Percentiles rank a stretch among this genome's conserved stretches.
These are phyloP conservation scores for Orestias chungarensis DNA, from an alignment of 2,797 vertebrate genomes.

Conservation along the genomic window DNA sequence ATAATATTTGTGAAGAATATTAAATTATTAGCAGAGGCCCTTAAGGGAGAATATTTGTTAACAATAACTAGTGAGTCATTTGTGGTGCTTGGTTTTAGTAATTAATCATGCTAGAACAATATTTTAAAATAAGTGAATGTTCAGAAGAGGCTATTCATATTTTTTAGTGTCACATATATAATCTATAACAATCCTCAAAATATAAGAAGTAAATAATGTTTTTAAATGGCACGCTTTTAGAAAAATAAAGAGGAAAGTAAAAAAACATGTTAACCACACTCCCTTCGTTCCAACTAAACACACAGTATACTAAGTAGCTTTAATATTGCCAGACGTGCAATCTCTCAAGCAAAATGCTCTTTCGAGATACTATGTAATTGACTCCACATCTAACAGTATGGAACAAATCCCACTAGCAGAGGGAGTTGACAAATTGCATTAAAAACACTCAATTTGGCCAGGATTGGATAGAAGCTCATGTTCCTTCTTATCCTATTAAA, in stretches of 20 bases:
- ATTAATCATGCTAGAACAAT: constrained; percentile 80
- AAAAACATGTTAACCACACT: constrained; percentile 63
- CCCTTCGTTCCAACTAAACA: constrained; percentile 71
- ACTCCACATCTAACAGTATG: constrained; percentile 88
- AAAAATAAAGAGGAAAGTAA: constrained; percentile 39
- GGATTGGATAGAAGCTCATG: constrained; percentile 86
- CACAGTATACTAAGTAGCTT: constrained; percentile 81
- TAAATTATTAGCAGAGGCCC: constrained; percentile 84
- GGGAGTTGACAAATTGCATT: constrained; percentile 88
- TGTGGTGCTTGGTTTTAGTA: constrained; percentile 74
- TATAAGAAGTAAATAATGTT: constrained; percentile 29
- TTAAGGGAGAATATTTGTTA: constrained; percentile 84
- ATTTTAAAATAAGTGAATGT: constrained; percentile 75
- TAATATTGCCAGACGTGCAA: constrained; percentile 84
- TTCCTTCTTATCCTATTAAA: constrained; percentile 87
- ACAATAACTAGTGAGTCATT: constrained; percentile 80
- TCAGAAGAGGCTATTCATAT: constrained; percentile 35
- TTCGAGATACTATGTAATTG: constrained; percentile 86
- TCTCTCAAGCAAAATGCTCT: constrained; percentile 84
- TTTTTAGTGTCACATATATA: constrained; percentile 35
- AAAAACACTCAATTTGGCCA: constrained; percentile 86
- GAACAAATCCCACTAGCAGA: constrained; percentile 87
- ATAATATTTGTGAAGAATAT: constrained; percentile 85
- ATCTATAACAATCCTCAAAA: constrained; percentile 25
- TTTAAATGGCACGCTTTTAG: constrained; percentile 36